Evolutionary conservation across 2,797 vertebrate genomes (phyloP).

Genomic region (Leptatherina wallacei): DNA sequence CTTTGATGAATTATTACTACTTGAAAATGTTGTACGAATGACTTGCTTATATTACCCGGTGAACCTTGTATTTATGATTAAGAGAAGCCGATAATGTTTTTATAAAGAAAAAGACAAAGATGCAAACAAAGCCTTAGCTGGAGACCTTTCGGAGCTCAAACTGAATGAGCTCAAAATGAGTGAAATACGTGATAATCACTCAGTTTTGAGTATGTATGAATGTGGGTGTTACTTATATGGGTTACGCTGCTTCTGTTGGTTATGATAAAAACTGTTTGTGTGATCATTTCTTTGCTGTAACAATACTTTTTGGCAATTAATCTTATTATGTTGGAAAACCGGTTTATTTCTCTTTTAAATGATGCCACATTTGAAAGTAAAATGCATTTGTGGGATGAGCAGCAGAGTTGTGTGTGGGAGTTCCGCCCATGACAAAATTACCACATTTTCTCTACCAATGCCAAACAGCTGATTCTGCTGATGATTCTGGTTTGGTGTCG

Average conservation of each 20-base stretch:
- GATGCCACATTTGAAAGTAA: too few species aligned
- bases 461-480: too few species aligned
- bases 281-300: too few species aligned
- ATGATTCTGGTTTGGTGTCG: too few species aligned
- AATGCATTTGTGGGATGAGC: too few species aligned
- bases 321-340: too few species aligned
- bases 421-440: too few species aligned
- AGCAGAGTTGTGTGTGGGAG: too few species aligned
- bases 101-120: constrained; percentile 16
- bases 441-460: too few species aligned
- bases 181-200: neutral
- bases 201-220: neutral
- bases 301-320: too few species aligned
- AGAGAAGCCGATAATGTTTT: constrained; percentile 49
- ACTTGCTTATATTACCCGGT: constrained; percentile 33
- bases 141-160: constrained; percentile 22
- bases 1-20: constrained; percentile 40
- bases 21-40: constrained; percentile 18
- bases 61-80: constrained; percentile 51
- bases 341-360: too few species aligned
- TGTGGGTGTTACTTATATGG: constrained; percentile 17
- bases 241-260: neutral
- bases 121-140: constrained; percentile 21
- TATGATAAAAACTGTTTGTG: neutral
- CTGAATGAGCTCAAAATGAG: constrained; percentile 17